phyloP scores from a whole-genome alignment of 2,797 vertebrate species.

The Eulemur mongoz region DNA sequence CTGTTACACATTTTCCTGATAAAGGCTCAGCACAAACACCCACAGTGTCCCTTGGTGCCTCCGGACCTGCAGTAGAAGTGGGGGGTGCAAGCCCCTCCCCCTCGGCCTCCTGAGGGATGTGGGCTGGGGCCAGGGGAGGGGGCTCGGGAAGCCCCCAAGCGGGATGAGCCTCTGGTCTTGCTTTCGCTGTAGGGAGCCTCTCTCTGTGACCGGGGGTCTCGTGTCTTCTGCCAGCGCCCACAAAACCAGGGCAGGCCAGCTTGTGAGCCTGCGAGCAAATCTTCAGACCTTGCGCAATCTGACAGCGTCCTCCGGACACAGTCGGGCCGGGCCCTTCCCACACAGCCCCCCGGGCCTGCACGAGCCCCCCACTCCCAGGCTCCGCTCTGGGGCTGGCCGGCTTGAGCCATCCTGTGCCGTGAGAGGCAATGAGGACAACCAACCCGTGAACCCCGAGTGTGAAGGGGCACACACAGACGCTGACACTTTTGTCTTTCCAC shows the following conservation, averaged over 20 bases:
- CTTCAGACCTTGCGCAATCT: neutral
- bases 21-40: no score
- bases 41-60: neutral
- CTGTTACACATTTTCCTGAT: neutral
- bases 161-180: neutral
- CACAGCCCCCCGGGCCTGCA: neutral
- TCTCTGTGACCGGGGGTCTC: neutral
- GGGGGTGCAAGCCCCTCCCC: neutral
- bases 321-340: neutral
- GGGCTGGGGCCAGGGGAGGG: neutral
- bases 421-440: neutral
- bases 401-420: neutral
- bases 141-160: neutral
- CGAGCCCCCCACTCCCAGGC: neutral
- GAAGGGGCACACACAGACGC: neutral
- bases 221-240: neutral
- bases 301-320: fast-evolving
- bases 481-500: no score
- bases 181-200: neutral
- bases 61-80: neutral
- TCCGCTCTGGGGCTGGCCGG: neutral
- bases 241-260: neutral
- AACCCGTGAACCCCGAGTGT: neutral
- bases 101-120: neutral
- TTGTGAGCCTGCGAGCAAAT: no score